Evolutionary conservation across 92 coral and sea anemone genomes (phyloP), one percentile per base, ranked within the genome.

Genomic region (Hydrozoanthus gracilis): DNA sequence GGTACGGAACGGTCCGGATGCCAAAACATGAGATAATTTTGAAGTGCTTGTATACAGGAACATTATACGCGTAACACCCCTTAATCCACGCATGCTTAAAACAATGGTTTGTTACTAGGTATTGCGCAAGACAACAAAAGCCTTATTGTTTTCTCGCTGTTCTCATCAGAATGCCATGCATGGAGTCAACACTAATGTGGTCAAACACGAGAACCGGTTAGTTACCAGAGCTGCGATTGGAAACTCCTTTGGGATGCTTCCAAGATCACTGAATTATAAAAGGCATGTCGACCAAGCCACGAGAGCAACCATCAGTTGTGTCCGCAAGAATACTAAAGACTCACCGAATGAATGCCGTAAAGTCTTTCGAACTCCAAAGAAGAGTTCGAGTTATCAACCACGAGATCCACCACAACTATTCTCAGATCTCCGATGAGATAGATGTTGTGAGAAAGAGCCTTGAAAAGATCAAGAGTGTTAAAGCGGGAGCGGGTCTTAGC

Each of bases 371-470:
- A 74, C 94, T 95, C 51, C 95, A 90, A 86, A 94, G 92, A 17
- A 85, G 88, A 56, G 90, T 95, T 8, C 92, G 82, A 46, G 64
- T 87, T 71, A 92, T 95, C 47, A 92, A 92, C 51, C 60, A 73
- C 83, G 98, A 95, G 72, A 88, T 87, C 8, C 85, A 92, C 49
- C 95, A 71, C 8, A 95, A 91, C 79, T 91, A 91, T 82, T 91
- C 88, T 3, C 95, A 90, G 78, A 91, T 95, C 72, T 95, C 95
- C 56, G 95, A 95, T 78, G 95, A 95, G 82, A 95, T 95, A 47
- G 95, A 92, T 78, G 95, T 94, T 4, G 94, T 95, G 50, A 92
- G 93, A 6, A 92, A 93, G 78, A 95, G 89, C 76, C 84, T 94
- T 49, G 80, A 45, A 71, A 91, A 86, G 54, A 90, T 94, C 18